Base-by-base conservation (phyloP, 2,113 vertebrate genomes). In the Hydropotes inermis region DNA sequence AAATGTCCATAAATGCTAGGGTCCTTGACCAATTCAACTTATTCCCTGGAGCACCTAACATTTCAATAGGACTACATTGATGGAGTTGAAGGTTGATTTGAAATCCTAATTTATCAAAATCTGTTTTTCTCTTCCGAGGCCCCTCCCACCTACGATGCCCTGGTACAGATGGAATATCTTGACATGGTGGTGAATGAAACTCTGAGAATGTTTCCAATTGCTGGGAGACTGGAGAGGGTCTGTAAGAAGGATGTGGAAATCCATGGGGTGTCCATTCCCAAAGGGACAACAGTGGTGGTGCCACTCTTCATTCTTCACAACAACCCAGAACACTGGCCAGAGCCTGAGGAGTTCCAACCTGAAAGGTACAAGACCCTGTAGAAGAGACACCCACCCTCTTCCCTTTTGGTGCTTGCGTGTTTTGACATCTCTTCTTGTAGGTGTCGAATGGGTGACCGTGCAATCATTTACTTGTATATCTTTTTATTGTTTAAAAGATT, bases 91-190 rank as follows among this genome's bases (percentile, higher is more conserved):
- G 27, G 5, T 57, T 81, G 81, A 67, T 74, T 57, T 23, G 4
- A 86, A 74, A 84, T 82, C 12, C 36, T 54, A 84, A 7, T 55
- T 58, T 78, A 14, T 13, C 0, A 39, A 87, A 95, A 83, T 78
- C 23, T 87, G 6, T 57, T 61, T 30, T 5, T 83, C 81, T 92
- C 54, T 27, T 79, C 27, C 2, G 43, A 99, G 99, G 96, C 97
- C 55, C 13, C 98, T 21, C 95, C 98, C 43, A 98, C 98, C 0
- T 99, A 99, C n/a, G 98, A 96, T 0, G 4, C 91, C 0, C 8
- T 99, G 94, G 97, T 94, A 74, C 98, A 99, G 92, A 99, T 99
- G 99, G 99, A 99, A 11, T 99, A 99, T 92, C 96, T 99, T 0
- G 99, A 99, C 25, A 98, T 99, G 98, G 99, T 99, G 54, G 96